Conservation (phyloP, 2,888 invertebrate genomes). For the Nemapogon koenigi region DNA sequence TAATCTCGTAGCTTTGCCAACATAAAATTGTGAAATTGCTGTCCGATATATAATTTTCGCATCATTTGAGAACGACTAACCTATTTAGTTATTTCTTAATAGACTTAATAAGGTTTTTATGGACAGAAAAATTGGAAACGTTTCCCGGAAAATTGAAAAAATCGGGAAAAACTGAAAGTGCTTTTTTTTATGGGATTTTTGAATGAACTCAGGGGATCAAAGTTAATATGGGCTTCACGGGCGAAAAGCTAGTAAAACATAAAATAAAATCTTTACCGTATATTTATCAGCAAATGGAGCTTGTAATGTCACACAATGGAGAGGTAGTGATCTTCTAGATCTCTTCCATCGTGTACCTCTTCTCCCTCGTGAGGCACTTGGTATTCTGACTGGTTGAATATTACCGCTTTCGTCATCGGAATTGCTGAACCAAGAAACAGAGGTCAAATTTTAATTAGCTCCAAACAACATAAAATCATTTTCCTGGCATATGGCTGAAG, state of each 20-base stretch:
- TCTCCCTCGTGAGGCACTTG: conserved; percentile 19
- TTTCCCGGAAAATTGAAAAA: no score
- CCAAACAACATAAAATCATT: no score
- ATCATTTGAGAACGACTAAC: conserved; percentile 9
- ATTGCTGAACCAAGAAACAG: no score
- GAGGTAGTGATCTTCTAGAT: conserved; percentile 32
- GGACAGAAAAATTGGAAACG: no score
- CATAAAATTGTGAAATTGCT: no score
- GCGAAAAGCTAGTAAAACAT: neutral
- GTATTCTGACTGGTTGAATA: conserved; percentile 9
- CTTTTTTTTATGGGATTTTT: conserved; percentile 10
- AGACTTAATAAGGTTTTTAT: no score
- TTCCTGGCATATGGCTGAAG: no score
- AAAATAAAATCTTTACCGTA: neutral
- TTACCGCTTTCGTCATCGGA: conserved; percentile 40
- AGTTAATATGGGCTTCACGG: no score
- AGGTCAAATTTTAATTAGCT: no score
- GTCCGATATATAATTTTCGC: no score
- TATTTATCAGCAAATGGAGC: conserved; percentile 28
- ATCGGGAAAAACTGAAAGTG: no score
- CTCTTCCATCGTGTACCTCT: conserved; percentile 28
- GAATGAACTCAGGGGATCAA: neutral
- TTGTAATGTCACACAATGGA: conserved; percentile 43
- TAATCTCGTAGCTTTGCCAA: no score
- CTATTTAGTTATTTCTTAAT: conserved; percentile 4